Percentiles rank a stretch among this genome's conserved stretches.
phyloP scores from a whole-genome alignment of 2,888 invertebrate genomes.

The Himalopsyche kuldschensis region DNA sequence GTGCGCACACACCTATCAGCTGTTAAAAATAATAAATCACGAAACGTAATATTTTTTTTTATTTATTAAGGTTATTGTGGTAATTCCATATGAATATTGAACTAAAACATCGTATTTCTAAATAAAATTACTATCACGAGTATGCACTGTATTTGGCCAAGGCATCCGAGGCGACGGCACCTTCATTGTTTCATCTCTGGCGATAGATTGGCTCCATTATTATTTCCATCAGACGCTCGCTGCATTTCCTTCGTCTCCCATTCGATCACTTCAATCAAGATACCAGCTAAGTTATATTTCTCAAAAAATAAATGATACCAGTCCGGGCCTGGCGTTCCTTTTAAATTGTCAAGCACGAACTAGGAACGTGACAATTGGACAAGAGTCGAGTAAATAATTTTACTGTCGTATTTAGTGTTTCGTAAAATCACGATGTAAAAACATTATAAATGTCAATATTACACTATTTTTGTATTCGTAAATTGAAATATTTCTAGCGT shows the following conservation, averaged over 20 bases:
- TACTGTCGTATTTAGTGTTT: background rate
- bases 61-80: too few relatives aligned
- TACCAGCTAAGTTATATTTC: background rate
- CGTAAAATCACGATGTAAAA: background rate
- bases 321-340: background rate
- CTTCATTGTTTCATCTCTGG: slow-evolving; percentile 33
- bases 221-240: slow-evolving; percentile 34
- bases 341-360: background rate
- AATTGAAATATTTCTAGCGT: too few relatives aligned
- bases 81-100: too few relatives aligned
- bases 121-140: background rate
- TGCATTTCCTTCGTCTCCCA: slow-evolving; percentile 24
- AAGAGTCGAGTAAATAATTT: background rate
- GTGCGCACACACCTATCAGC: too few relatives aligned
- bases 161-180: background rate
- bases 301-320: background rate
- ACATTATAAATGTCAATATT: background rate
- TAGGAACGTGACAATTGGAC: background rate
- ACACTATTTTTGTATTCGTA: too few relatives aligned
- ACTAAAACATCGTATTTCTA: too few relatives aligned
- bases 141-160: background rate
- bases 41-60: too few relatives aligned
- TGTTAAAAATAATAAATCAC: too few relatives aligned
- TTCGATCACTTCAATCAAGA: slow-evolving; percentile 12
- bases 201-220: slow-evolving; percentile 37